Percentiles rank a stretch among this genome's conserved stretches.
These are phyloP conservation scores for Paedocypris sp. DNA, from an alignment of 2,113 vertebrate genomes.

Conservation along the genomic window DNA sequence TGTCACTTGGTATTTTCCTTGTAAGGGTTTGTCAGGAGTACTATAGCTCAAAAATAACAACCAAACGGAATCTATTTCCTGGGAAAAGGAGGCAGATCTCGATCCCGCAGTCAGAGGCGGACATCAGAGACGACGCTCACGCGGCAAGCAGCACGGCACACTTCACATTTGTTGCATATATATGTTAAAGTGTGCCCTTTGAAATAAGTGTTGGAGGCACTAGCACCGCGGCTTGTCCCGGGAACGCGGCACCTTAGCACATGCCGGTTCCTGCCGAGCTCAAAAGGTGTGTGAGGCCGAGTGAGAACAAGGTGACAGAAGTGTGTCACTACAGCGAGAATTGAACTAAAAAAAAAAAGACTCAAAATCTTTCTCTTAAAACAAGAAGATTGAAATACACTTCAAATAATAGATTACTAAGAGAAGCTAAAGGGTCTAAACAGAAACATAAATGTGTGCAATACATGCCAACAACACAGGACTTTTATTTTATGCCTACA, in stretches of 20 bases:
- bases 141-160: slow-evolving; percentile 16
- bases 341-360: background rate
- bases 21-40: too few species aligned
- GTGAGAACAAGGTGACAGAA: slow-evolving; percentile 6
- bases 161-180: slow-evolving; percentile 3
- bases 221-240: background rate
- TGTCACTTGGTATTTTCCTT: too few species aligned
- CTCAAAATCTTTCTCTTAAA: too few species aligned
- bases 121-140: background rate
- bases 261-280: too few species aligned
- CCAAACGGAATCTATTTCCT: background rate
- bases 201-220: slow-evolving; percentile 5
- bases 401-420: too few species aligned
- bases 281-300: too few species aligned
- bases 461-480: too few species aligned
- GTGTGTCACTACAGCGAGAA: background rate
- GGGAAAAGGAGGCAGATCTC: background rate
- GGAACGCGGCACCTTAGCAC: background rate
- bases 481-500: too few species aligned
- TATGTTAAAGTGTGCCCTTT: slow-evolving; percentile 19
- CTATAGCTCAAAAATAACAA: too few species aligned
- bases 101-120: background rate
- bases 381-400: too few species aligned
- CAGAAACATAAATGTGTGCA: too few species aligned
- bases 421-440: too few species aligned